Evolutionary conservation across 2,113 vertebrate genomes (phyloP).

Genomic region (Podocnemis expansa): DNA sequence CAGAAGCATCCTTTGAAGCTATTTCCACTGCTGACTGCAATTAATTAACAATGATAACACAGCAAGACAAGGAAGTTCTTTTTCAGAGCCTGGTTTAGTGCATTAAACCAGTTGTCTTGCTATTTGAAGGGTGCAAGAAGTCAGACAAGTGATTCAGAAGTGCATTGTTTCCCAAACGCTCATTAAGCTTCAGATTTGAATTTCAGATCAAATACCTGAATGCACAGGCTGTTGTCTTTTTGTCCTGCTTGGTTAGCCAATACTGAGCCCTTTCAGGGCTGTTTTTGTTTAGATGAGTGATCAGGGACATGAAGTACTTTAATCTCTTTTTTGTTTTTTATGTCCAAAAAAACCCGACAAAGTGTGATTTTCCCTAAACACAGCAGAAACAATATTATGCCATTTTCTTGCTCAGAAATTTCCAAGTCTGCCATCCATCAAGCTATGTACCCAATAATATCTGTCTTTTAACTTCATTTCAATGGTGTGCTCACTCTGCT

Average conservation of each 20-base stretch:
- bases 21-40: accelerated
- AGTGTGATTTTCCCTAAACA: neutral
- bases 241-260: neutral
- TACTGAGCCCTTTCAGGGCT: neutral
- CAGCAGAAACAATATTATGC: neutral
- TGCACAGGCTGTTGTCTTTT: neutral
- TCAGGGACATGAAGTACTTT: neutral
- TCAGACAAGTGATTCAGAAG: neutral
- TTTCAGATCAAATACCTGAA: neutral
- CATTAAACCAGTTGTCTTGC: neutral
- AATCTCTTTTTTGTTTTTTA: neutral
- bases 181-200: neutral
- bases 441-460: neutral
- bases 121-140: neutral
- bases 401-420: neutral
- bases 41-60: accelerated
- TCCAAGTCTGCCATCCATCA: neutral
- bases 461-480: neutral
- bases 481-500: neutral
- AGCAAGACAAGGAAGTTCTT: neutral
- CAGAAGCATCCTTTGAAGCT: neutral
- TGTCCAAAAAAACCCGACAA: neutral
- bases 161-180: neutral
- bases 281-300: neutral
- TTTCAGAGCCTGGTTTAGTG: neutral